Evolutionary conservation across 2,797 vertebrate species (phyloP), one percentile per base, ranked within the genome.

Genomic region (Cirrhinus molitorella): DNA sequence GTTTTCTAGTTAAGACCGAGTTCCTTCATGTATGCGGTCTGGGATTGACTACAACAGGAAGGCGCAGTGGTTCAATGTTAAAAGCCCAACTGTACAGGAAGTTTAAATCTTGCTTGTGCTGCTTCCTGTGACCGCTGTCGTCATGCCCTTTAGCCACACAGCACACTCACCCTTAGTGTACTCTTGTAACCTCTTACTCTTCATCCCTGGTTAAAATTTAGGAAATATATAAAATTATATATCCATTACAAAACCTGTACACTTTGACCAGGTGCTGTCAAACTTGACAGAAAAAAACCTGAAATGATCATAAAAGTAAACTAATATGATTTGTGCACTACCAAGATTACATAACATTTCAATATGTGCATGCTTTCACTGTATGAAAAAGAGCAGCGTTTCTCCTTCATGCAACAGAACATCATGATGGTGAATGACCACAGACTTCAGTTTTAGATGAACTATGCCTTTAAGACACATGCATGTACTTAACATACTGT

Each of bases 1-100:
- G 28, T 57, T 83, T 73, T 66, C 19, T 57, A 68, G 49, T 68
- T 1, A n/a, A n/a, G 12, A 61, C 12, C 37, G 34, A 43, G 40
- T 78, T 83, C 14, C 19, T 47, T 83, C 73, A 61, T 47, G 37
- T 14, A 25, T 43, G 51, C 14, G 25, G 5, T 59, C 63, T 77
- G 49, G 63, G 63, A 83, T 47, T 9, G 40, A 31, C 14, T 83
- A 73, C 63, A 83, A 71, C 51, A 78, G 81, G 74, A 83, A 76
- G 71, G n/a, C n/a, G n/a, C 43, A 49, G 57, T 66, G 71, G 31
- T 67, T 83, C 49, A 78, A 78, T 61, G 40, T 61, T 78, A 77
- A 70, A 83, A 77, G 73, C 74, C 28, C 14, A 49, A 75, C 37
- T 13, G 63, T 45, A 23, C 23, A 83, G 65, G 81, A 78, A 83